Evolutionary conservation across 2,888 invertebrate genomes (phyloP).

Genomic region (Oconnorella tubifera): DNA sequence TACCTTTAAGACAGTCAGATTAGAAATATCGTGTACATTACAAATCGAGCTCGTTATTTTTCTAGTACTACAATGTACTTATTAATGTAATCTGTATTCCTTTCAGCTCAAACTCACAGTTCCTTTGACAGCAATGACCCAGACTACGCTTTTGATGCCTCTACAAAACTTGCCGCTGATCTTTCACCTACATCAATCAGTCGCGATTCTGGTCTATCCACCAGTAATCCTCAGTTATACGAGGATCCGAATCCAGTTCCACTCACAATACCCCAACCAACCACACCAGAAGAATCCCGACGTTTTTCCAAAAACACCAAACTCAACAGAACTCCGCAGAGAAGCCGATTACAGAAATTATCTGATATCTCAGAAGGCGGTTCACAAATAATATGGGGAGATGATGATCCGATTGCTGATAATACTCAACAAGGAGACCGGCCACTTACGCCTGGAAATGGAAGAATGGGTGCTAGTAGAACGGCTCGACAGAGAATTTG

Average conservation of each 20-base stretch:
- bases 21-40: too few relatives aligned
- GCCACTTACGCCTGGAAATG: neutral
- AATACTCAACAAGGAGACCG: too few relatives aligned
- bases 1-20: too few relatives aligned
- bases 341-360: neutral
- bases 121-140: too few relatives aligned
- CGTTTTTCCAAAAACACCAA: neutral
- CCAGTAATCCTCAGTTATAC: neutral
- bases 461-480: neutral
- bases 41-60: too few relatives aligned
- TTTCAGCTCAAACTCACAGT: too few relatives aligned
- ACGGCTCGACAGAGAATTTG: neutral
- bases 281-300: neutral
- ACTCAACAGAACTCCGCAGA: neutral
- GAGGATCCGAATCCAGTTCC: neutral
- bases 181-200: neutral
- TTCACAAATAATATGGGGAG: neutral
- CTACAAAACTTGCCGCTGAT: too few relatives aligned
- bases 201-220: neutral
- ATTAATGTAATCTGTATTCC: too few relatives aligned
- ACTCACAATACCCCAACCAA: neutral
- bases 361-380: neutral
- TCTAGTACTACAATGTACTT: too few relatives aligned
- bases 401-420: too few relatives aligned
- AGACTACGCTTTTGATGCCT: too few relatives aligned